These are phyloP conservation scores for Amphiprion ocellaris DNA, from an alignment of 2,113 vertebrate species.

Conservation along the genomic window DNA sequence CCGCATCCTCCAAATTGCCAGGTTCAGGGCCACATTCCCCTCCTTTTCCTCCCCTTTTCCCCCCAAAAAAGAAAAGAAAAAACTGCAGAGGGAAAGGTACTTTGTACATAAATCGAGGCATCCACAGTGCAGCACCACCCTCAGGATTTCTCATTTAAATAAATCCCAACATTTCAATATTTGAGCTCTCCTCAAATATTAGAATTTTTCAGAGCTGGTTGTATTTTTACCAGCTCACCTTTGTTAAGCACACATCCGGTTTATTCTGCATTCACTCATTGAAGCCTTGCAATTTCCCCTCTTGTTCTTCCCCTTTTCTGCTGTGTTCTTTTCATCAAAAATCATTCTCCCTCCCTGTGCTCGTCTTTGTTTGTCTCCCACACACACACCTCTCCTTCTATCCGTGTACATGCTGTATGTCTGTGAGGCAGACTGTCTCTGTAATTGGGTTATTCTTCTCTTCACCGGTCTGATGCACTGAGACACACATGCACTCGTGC, in stretches of 20 bases:
- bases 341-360: constrained; percentile 60
- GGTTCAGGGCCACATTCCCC: constrained; percentile 74
- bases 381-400: constrained; percentile 13
- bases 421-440: constrained; percentile 81
- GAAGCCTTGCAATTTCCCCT: constrained; percentile 17
- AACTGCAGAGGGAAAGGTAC: constrained; percentile 51
- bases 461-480: constrained; percentile 78
- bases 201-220: constrained; percentile 27
- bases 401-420: constrained; percentile 70
- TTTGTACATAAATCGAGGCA: constrained; percentile 59
- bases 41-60: constrained; percentile 42
- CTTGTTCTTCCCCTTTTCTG: constrained; percentile 28
- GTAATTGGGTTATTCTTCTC: constrained; percentile 84
- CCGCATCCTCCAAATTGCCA: constrained; percentile 79
- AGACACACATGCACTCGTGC: constrained; percentile 62
- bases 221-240: constrained; percentile 59
- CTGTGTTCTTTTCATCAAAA: constrained; percentile 70
- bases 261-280: constrained; percentile 46
- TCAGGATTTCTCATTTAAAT: constrained; percentile 71
- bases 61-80: constrained; percentile 38
- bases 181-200: constrained; percentile 55
- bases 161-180: constrained; percentile 68
- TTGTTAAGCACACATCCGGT: constrained; percentile 48
- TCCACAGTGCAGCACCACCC: constrained; percentile 47
- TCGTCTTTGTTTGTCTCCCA: constrained; percentile 57